A percentile compares a stretch with the other conserved stretches of the same genome.
Conservation (phyloP, 1,140 invertebrate species). For the Drosophila tsacasi region DNA sequence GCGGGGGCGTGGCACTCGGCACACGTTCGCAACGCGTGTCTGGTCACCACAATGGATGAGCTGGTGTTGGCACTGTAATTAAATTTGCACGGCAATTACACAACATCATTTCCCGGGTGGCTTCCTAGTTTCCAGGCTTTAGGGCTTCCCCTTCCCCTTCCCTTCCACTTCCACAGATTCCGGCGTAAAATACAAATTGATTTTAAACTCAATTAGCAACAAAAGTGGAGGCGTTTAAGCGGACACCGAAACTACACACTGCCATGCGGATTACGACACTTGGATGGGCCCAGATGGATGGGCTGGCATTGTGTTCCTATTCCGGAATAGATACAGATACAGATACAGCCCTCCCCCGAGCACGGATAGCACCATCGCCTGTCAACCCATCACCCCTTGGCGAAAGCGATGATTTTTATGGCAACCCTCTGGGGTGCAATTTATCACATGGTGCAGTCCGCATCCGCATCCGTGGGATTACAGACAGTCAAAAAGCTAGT, state of each 20-base stretch:
- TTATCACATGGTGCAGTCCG: constrained; percentile 76
- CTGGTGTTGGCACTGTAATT: constrained; percentile 73
- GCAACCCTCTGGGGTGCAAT: constrained; percentile 84
- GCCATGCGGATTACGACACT: constrained; percentile 31
- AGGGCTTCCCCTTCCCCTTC: background rate
- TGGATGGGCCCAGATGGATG: constrained; percentile 32
- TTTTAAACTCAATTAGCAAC: constrained; percentile 85
- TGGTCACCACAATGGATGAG: constrained; percentile 32
- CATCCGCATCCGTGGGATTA: constrained; percentile 61
- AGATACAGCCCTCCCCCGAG: background rate
- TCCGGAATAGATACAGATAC: constrained; percentile 7
- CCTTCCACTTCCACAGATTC: background rate
- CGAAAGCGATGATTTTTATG: constrained; percentile 78
- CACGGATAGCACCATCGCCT: background rate
- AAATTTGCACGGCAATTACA: constrained; percentile 85
- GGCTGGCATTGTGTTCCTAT: background rate
- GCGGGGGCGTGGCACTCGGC: constrained; percentile 31
- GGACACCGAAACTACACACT: constrained; percentile 32
- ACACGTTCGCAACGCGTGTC: constrained; percentile 44
- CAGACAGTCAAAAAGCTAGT: constrained; percentile 81
- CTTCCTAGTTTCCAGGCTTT: background rate
- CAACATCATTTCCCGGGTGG: constrained; percentile 42
- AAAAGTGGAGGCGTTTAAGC: constrained; percentile 51
- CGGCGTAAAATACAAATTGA: constrained; percentile 81
- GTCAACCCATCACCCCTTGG: constrained; percentile 8